Evolutionary conservation across 2,113 vertebrate species (phyloP).

Genomic region (Elaphurus davidianus): DNA sequence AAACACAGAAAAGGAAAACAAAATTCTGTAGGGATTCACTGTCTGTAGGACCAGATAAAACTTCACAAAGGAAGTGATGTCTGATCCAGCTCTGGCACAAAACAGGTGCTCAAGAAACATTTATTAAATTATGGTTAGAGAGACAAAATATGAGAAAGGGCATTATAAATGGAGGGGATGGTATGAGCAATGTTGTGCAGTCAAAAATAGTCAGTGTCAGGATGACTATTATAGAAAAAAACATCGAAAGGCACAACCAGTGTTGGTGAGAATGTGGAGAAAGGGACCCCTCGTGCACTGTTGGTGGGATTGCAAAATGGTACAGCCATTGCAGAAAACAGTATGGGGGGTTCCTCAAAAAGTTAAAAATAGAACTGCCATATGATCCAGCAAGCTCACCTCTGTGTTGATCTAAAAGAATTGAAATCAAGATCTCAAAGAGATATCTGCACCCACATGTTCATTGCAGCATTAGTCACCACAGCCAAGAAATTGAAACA

Average conservation of each 20-base stretch:
- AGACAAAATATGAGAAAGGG: neutral
- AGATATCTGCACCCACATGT: neutral
- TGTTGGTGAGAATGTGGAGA: neutral
- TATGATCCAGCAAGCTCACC: neutral
- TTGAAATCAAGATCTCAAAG: neutral
- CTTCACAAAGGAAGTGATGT: neutral
- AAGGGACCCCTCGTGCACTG: neutral
- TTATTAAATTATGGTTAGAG: neutral
- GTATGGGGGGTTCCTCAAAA: neutral
- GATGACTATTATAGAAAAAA: neutral
- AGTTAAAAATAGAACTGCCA: neutral
- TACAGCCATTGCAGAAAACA: neutral
- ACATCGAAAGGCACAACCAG: neutral
- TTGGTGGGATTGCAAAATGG: neutral
- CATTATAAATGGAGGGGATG: neutral
- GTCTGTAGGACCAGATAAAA: neutral
- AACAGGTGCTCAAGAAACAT: neutral
- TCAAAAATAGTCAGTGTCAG: neutral
- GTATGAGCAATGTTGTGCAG: neutral
- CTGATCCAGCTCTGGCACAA: neutral
- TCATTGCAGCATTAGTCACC: neutral
- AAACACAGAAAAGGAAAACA: neutral
- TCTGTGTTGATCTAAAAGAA: neutral
- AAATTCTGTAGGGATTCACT: neutral
- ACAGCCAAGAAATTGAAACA: neutral